Percentiles rank a stretch among this genome's conserved stretches.
phyloP scores from a whole-genome alignment of 2,113 vertebrate species.

The Pseudolaguvia tuberculata region DNA sequence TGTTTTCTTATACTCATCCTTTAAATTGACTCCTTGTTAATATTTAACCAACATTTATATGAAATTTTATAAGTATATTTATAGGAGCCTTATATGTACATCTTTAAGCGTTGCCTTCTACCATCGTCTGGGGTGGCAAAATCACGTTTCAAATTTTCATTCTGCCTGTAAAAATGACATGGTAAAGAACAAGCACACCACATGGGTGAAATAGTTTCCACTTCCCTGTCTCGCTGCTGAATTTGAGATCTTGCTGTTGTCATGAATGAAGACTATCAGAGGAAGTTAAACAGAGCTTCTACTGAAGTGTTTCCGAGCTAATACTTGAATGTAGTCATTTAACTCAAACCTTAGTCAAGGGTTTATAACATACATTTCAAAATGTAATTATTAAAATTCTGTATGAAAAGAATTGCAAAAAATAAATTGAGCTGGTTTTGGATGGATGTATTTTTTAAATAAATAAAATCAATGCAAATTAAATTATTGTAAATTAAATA shows the following conservation, averaged over 20 bases:
- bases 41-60: not conserved
- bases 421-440: no score
- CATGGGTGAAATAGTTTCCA: conserved; percentile 7
- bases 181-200: not conserved
- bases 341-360: not conserved
- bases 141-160: no score
- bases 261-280: not conserved
- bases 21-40: not conserved
- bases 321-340: not conserved
- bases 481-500: not conserved
- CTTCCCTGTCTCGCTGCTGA: conserved; percentile 22
- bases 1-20: not conserved
- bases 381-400: not conserved
- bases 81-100: not conserved
- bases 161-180: no score
- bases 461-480: no score
- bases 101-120: not conserved
- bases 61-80: not conserved
- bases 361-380: not conserved
- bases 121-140: not conserved
- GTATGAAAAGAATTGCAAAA: not conserved
- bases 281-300: not conserved
- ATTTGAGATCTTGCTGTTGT: conserved; percentile 17
- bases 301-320: not conserved
- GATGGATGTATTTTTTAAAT: no score